phyloP scores from a whole-genome alignment of 2,113 vertebrate species.

The Piaya cayana region DNA sequence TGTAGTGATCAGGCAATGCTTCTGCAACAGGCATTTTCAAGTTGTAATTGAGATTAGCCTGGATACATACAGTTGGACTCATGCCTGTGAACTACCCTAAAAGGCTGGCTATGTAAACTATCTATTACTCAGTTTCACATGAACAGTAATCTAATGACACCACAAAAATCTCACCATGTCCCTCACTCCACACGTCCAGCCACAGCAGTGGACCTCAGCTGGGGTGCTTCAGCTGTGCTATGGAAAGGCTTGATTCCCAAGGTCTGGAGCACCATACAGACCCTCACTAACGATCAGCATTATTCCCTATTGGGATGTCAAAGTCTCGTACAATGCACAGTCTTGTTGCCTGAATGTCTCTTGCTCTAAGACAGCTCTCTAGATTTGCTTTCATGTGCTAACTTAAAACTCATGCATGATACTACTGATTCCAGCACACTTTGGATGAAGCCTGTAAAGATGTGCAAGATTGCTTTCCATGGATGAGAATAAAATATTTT shows the following conservation, averaged over 20 bases:
- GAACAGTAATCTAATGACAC: constrained; percentile 33
- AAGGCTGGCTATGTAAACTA: constrained; percentile 33
- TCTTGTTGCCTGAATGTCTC: not conserved
- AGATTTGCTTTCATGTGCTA: not conserved
- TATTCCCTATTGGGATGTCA: not conserved
- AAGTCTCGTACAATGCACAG: not conserved
- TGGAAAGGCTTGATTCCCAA: not conserved
- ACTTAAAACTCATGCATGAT: not conserved
- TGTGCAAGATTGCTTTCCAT: not conserved
- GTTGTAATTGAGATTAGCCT: constrained; percentile 57
- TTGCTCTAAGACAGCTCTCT: not conserved
- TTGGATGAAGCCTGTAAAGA: constrained; percentile 5
- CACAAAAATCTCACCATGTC: not conserved
- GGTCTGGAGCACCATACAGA: not conserved
- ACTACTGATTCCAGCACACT: not conserved
- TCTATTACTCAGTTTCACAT: constrained; percentile 4
- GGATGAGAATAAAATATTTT: constrained; percentile 30
- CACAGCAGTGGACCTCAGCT: not conserved
- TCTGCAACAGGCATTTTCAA: constrained; percentile 49
- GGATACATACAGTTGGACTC: not conserved
- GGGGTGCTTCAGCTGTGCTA: not conserved
- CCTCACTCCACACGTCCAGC: not conserved
- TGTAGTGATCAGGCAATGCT: not conserved
- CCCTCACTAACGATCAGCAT: not conserved
- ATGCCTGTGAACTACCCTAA: constrained; percentile 19